A percentile compares a stretch with the other conserved stretches of the same genome.
Evolutionary conservation across 2,888 invertebrate species (phyloP).

Genomic region (Euspilapteryx auroguttella): DNA sequence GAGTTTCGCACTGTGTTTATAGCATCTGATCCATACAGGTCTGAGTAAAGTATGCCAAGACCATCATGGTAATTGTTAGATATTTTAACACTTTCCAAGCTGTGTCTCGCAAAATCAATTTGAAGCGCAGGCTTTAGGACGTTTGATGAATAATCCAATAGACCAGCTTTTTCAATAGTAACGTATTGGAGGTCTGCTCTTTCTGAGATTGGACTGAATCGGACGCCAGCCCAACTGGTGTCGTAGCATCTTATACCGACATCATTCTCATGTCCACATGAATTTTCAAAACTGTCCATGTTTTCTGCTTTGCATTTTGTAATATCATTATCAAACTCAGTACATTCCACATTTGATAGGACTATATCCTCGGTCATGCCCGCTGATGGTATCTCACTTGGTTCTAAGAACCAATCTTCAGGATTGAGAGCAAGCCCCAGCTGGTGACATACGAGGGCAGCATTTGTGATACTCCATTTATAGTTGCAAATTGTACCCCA

Average conservation of each 20-base stretch:
- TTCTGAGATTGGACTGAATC: conserved; percentile 87
- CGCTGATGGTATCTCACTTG: conserved; percentile 78
- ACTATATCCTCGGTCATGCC: conserved; percentile 77
- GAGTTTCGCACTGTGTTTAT: conserved; percentile 82
- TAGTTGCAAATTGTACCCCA: conserved; percentile 99
- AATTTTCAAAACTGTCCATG: conserved; percentile 79
- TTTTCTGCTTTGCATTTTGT: conserved; percentile 84
- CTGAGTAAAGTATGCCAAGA: conserved; percentile 90
- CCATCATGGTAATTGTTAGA: conserved; percentile 91
- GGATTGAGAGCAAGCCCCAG: conserved; percentile 91
- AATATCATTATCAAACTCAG: conserved; percentile 87
- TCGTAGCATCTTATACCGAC: conserved; percentile 89
- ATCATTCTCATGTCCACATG: conserved; percentile 84
- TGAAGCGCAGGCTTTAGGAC: conserved; percentile 87
- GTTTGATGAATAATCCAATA: conserved; percentile 90
- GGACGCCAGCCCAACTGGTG: conserved; percentile 91
- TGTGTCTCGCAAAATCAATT: conserved; percentile 82
- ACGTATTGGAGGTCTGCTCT: conserved; percentile 85
- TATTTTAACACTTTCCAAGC: conserved; percentile 79
- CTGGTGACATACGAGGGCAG: conserved; percentile 94
- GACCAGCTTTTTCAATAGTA: conserved; percentile 88
- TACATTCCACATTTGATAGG: conserved; percentile 87
- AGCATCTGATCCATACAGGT: conserved; percentile 84
- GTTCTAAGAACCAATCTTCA: conserved; percentile 84
- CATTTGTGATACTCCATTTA: conserved; percentile 90